Evolutionary conservation across 2,888 invertebrate species (phyloP).

Genomic region (Keiferia lycopersicella): DNA sequence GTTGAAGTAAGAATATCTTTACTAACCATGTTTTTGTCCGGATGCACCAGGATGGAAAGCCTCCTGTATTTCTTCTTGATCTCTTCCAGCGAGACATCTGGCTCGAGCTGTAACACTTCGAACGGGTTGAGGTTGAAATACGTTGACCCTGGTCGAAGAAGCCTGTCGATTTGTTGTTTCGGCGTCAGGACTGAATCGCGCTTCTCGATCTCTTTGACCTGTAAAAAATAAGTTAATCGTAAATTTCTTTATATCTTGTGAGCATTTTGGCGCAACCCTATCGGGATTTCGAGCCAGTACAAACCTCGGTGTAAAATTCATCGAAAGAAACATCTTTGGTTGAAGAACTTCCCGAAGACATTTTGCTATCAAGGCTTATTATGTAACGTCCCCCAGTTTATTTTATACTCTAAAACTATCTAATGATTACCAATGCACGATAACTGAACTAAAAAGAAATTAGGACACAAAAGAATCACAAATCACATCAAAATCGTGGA

Average conservation of each 20-base stretch:
- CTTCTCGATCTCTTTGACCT: conserved; percentile 99
- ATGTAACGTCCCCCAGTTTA: not conserved
- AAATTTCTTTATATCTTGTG: not conserved
- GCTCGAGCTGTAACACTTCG: conserved; percentile 95
- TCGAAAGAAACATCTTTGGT: conserved; percentile 87
- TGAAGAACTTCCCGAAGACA: conserved; percentile 55
- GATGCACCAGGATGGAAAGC: conserved; percentile 98
- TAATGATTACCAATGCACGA: not conserved
- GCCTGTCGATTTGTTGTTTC: conserved; percentile 97
- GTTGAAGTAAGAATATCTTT: not conserved
- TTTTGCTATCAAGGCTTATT: conserved; percentile 35
- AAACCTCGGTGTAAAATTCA: conserved; percentile 92
- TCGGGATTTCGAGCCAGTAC: conserved; percentile 10
- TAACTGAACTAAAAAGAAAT: not conserved
- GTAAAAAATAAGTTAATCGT: conserved; percentile 37
- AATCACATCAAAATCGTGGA: not conserved
- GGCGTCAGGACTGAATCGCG: conserved; percentile 98
- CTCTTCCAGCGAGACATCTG: conserved; percentile 93
- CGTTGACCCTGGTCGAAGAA: conserved; percentile 97
- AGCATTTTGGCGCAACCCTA: conserved; percentile 12
- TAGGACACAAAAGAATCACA: not conserved
- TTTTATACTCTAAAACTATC: not conserved
- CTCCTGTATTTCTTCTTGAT: conserved; percentile 98
- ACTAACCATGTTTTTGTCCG: conserved; percentile 94
- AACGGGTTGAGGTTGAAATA: conserved; percentile 99